A percentile compares a stretch with the other conserved stretches of the same genome.
phyloP scores from a whole-genome alignment of 1,140 invertebrate genomes.

The Reticulitermes speratus region DNA sequence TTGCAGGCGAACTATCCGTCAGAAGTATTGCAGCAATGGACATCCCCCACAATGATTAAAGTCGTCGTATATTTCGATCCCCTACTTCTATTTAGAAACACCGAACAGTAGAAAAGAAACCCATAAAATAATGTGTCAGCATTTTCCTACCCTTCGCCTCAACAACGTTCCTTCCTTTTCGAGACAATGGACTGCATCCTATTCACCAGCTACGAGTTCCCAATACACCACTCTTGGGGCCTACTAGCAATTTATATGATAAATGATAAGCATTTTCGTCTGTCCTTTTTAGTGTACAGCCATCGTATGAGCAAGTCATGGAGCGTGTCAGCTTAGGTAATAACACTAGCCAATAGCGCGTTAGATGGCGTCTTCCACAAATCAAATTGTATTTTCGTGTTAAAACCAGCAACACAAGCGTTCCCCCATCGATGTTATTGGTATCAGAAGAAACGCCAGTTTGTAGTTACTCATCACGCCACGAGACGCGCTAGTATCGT shows the following conservation, averaged over 20 bases:
- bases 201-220: neutral
- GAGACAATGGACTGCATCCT: neutral
- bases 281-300: neutral
- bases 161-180: neutral
- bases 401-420: neutral
- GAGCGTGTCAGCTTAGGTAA: neutral
- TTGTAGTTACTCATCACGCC: neutral
- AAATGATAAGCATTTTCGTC: constrained; percentile 4
- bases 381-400: neutral
- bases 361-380: neutral
- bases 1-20: neutral
- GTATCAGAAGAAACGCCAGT: neutral
- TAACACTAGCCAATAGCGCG: neutral
- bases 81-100: neutral
- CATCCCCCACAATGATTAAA: neutral
- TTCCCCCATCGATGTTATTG: neutral
- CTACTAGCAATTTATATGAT: neutral
- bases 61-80: neutral
- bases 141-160: neutral
- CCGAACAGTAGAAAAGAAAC: neutral
- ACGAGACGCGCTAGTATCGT: too few relatives aligned
- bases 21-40: neutral
- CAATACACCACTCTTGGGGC: neutral
- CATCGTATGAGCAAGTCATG: neutral
- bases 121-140: neutral